A percentile compares a stretch with the other conserved stretches of the same genome.
Evolutionary conservation across 2,888 invertebrate genomes (phyloP).

Genomic region (Hetaerina titia): DNA sequence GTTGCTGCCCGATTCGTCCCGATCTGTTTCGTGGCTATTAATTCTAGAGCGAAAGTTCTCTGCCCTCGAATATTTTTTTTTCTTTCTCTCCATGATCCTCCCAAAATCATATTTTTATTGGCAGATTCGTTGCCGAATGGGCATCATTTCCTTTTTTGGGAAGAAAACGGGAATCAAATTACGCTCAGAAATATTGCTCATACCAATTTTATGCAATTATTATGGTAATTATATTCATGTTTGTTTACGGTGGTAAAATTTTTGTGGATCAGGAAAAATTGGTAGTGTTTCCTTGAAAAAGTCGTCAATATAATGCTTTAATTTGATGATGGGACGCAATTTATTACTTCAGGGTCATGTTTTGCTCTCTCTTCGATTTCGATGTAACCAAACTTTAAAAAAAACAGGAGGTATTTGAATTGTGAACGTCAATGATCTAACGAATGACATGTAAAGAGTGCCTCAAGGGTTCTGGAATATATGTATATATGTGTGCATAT

Average conservation of each 20-base stretch:
- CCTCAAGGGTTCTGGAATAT: too few species aligned
- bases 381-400: too few species aligned
- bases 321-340: too few species aligned
- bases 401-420: too few species aligned
- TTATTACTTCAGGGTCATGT: too few species aligned
- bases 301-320: too few species aligned
- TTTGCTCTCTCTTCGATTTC: too few species aligned
- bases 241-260: background rate
- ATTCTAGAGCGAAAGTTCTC: background rate
- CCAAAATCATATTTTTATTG: background rate
- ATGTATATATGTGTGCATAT: too few species aligned
- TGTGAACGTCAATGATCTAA: too few species aligned
- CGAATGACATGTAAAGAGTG: too few species aligned
- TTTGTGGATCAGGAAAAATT: background rate
- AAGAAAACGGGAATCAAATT: background rate
- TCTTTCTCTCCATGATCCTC: background rate
- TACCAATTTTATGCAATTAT: background rate
- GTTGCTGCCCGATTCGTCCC: too few species aligned
- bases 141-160: background rate
- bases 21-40: too few species aligned
- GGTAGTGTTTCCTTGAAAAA: background rate
- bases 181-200: background rate
- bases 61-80: background rate
- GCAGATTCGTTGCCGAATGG: background rate
- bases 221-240: background rate